Conservation (phyloP, 2,888 invertebrate species). For the Imbricaverruca yamaguchii region DNA sequence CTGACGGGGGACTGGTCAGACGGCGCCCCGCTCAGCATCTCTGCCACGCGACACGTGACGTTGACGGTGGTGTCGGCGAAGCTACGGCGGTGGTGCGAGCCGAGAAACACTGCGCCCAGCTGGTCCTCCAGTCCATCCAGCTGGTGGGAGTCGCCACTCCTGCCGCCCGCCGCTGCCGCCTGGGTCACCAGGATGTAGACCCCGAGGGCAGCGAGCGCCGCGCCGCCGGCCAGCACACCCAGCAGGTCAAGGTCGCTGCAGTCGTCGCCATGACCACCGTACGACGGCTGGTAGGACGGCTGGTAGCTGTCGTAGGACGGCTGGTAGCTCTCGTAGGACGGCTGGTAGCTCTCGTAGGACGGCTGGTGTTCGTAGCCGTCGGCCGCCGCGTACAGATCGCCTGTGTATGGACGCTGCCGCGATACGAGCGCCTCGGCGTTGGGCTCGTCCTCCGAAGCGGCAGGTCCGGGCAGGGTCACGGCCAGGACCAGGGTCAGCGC, state of each 20-base stretch:
- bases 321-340: not conserved
- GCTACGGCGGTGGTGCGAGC: not conserved
- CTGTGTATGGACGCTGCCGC: not conserved
- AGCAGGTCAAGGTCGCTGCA: constrained; percentile 8
- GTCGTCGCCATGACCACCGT: not conserved
- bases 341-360: not conserved
- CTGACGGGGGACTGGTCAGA: not conserved
- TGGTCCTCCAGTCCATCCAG: not conserved
- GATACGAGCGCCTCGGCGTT: not conserved
- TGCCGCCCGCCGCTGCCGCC: not conserved
- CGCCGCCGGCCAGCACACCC: constrained; percentile 9
- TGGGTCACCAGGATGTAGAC: not conserved
- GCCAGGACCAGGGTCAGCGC: not conserved
- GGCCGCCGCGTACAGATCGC: not conserved
- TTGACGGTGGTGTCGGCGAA: constrained; percentile 5
- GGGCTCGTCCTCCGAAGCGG: not conserved
- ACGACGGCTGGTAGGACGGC: not conserved
- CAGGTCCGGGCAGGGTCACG: not conserved
- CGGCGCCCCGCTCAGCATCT: not conserved
- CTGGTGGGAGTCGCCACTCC: not conserved
- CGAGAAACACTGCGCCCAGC: not conserved
- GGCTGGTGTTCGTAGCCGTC: not conserved
- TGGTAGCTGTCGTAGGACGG: not conserved
- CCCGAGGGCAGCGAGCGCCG: not conserved
- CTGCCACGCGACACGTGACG: not conserved